phyloP scores from a whole-genome alignment of 2,888 invertebrate genomes.

The Andrena haemorrhoa region DNA sequence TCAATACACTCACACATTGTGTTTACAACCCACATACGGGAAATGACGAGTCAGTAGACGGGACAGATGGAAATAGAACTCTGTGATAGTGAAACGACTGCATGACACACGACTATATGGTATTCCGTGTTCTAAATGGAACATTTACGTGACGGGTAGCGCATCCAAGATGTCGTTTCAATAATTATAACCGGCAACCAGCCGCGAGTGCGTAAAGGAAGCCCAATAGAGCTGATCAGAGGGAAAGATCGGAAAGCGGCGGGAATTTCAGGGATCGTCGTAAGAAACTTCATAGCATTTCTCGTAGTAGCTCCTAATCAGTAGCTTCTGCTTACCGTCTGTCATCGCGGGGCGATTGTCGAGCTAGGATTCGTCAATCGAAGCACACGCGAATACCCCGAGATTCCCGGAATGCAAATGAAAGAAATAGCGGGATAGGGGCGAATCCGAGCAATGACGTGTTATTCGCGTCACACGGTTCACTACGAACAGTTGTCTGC shows the following conservation, averaged over 20 bases:
- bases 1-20: constrained; percentile 56
- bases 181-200: not conserved
- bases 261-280: not conserved
- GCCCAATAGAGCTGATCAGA: too few relatives aligned
- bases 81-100: not conserved
- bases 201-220: not conserved
- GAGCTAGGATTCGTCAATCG: not conserved
- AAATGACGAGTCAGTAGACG: constrained; percentile 9
- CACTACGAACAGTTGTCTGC: constrained; percentile 23
- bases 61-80: not conserved
- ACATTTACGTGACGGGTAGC: not conserved
- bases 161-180: not conserved
- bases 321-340: constrained; percentile 53
- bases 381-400: not conserved
- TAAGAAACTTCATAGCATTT: not conserved
- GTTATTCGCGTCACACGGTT: constrained; percentile 52
- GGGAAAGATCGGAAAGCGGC: not conserved
- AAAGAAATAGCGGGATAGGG: constrained; percentile 2
- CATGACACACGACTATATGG: not conserved
- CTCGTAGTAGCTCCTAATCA: not conserved
- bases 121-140: not conserved
- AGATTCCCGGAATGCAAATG: not conserved
- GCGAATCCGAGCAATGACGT: constrained; percentile 1
- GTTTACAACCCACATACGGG: constrained; percentile 60
- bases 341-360: constrained; percentile 38